Evolutionary conservation across 2,888 invertebrate genomes (phyloP).

Genomic region (Smittia sp.): DNA sequence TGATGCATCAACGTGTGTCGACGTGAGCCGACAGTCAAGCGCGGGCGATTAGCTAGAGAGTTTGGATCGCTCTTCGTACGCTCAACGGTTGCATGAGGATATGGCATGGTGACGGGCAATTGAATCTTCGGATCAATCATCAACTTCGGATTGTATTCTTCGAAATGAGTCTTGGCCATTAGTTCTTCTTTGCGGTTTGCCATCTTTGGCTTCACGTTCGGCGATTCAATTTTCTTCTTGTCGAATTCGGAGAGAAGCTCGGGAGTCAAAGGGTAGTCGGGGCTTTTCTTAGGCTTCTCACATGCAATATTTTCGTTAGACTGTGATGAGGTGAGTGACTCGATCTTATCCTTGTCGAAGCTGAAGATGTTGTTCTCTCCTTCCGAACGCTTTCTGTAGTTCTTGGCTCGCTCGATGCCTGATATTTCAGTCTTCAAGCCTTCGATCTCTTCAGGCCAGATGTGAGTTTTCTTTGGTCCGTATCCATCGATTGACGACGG

Average conservation of each 20-base stretch:
- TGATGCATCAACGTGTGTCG: constrained; percentile 79
- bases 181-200: constrained; percentile 62
- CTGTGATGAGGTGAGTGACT: constrained; percentile 59
- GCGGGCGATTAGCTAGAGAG: constrained; percentile 68
- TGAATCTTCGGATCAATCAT: constrained; percentile 52
- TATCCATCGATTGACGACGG: not conserved
- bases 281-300: constrained; percentile 59
- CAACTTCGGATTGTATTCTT: constrained; percentile 70
- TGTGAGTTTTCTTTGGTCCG: constrained; percentile 52
- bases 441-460: constrained; percentile 59
- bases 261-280: constrained; percentile 56
- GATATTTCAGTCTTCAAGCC: constrained; percentile 58
- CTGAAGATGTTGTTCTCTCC: constrained; percentile 68
- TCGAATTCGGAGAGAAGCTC: constrained; percentile 64
- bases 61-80: constrained; percentile 86
- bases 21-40: constrained; percentile 70
- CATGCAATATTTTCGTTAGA: constrained; percentile 52
- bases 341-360: constrained; percentile 73
- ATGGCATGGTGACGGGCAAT: constrained; percentile 53
- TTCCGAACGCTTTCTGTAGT: constrained; percentile 66
- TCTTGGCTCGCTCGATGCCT: constrained; percentile 55
- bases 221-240: constrained; percentile 52
- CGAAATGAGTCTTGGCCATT: constrained; percentile 65
- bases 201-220: constrained; percentile 51
- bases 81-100: constrained; percentile 71